Conservation (phyloP, 2,113 vertebrate species). For the Ceratotherium simum region DNA sequence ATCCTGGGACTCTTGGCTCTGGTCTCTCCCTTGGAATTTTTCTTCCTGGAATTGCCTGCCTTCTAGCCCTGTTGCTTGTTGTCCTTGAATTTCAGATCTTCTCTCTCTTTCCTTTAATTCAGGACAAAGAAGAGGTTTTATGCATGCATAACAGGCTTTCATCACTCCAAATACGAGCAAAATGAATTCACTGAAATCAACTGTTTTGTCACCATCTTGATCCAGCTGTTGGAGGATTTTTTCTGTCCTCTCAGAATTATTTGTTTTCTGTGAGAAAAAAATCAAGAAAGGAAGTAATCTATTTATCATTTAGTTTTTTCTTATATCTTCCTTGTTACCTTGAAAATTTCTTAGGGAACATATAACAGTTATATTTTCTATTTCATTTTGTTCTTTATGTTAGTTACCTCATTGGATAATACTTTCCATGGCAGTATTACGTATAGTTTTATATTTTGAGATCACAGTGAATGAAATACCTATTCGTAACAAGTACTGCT, state of each 20-base stretch:
- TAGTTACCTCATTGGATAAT: not conserved
- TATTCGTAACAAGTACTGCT: not conserved
- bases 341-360: not conserved
- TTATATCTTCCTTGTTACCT: not conserved
- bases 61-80: not conserved
- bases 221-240: conserved; percentile 83
- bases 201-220: conserved; percentile 68
- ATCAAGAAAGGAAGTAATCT: not conserved
- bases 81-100: not conserved
- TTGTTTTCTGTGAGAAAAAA: conserved; percentile 71
- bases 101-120: conserved; percentile 33
- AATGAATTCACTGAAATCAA: conserved; percentile 83
- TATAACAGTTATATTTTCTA: not conserved
- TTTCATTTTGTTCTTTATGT: not conserved
- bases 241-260: conserved; percentile 67
- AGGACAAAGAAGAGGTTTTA: not conserved
- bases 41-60: not conserved
- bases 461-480: not conserved
- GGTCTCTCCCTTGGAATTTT: not conserved
- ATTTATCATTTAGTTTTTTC: not conserved
- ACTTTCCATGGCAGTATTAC: not conserved
- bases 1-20: not conserved
- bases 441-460: not conserved
- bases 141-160: conserved; percentile 69
- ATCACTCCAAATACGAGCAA: conserved; percentile 75